These are phyloP conservation scores for Aptenodytes forsteri DNA, from an alignment of 2,113 vertebrate genomes.

Conservation along the genomic window DNA sequence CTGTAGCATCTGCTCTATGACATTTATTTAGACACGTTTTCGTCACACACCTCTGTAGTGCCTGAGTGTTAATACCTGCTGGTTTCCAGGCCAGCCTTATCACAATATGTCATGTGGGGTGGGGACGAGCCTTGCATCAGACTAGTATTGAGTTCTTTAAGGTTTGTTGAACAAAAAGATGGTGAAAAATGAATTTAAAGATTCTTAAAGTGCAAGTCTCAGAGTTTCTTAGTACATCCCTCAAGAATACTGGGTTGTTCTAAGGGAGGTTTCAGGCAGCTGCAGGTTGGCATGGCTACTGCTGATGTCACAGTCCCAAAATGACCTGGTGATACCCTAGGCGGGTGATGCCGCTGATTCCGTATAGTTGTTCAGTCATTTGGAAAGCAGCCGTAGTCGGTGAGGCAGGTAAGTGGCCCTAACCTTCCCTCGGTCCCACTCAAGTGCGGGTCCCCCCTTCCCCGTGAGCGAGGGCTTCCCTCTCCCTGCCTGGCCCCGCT, in stretches of 20 bases:
- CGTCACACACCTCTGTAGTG: rapidly evolving
- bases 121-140: background rate
- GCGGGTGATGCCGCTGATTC: rapidly evolving
- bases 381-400: background rate
- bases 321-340: rapidly evolving
- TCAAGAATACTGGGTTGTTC: background rate
- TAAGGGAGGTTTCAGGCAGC: background rate
- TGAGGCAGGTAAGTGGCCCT: background rate
- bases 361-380: background rate
- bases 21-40: rapidly evolving
- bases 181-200: background rate
- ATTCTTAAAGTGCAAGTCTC: background rate
- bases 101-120: rapidly evolving
- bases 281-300: background rate
- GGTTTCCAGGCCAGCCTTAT: background rate
- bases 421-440: rapidly evolving
- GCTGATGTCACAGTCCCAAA: background rate
- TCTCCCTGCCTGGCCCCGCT: background rate
- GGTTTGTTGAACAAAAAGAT: background rate
- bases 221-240: background rate
- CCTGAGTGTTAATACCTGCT: rapidly evolving
- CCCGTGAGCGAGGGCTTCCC: too few relatives aligned
- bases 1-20: background rate
- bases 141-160: background rate
- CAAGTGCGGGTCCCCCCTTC: background rate